Evolutionary conservation across 2,888 invertebrate genomes (phyloP).

Genomic region (Heliconius sara): DNA sequence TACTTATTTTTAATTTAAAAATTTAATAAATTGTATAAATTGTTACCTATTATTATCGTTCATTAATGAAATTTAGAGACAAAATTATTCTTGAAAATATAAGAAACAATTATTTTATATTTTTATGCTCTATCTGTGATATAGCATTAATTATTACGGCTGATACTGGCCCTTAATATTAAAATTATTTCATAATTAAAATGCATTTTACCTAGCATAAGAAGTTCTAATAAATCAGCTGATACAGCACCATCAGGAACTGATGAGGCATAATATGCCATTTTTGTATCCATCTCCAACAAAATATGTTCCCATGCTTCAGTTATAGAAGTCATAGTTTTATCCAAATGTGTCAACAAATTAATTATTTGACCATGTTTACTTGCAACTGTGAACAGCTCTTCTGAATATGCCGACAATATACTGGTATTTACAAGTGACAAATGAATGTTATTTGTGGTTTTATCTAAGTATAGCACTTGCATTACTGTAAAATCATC

Average conservation of each 20-base stretch:
- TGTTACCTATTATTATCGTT: too few species aligned
- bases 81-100: too few species aligned
- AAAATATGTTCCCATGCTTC: slow-evolving; percentile 98
- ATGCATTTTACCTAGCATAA: slow-evolving; percentile 88
- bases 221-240: slow-evolving; percentile 94
- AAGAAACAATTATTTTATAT: too few species aligned
- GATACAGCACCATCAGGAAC: slow-evolving; percentile 92
- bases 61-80: too few species aligned
- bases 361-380: slow-evolving; percentile 89
- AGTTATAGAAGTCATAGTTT: slow-evolving; percentile 91
- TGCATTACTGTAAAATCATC: slow-evolving; percentile 88
- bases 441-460: slow-evolving; percentile 73
- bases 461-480: slow-evolving; percentile 84
- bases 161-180: not conserved
- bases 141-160: too few species aligned
- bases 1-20: too few species aligned
- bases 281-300: slow-evolving; percentile 96
- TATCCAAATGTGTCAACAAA: slow-evolving; percentile 87
- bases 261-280: slow-evolving; percentile 93
- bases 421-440: slow-evolving; percentile 84
- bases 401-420: slow-evolving; percentile 86
- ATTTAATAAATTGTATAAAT: too few species aligned
- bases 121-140: too few species aligned
- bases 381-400: slow-evolving; percentile 88
- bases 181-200: not conserved